phyloP scores from a whole-genome alignment of 1,140 invertebrate genomes.

The Oryctes rhinoceros region DNA sequence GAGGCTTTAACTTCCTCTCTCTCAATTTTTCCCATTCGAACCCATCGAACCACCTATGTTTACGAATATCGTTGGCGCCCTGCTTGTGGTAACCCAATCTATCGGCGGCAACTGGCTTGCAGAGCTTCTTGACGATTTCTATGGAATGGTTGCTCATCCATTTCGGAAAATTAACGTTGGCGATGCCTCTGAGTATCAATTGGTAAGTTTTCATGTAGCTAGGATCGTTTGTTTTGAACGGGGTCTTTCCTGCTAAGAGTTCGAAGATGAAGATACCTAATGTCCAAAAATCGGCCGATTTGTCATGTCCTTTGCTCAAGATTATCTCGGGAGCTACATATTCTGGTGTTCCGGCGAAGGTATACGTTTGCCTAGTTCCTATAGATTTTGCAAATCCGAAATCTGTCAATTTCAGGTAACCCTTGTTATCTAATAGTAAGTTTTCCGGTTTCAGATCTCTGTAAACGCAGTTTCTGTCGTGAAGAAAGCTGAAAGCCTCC shows the following conservation, averaged over 20 bases:
- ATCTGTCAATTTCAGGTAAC: constrained; percentile 96
- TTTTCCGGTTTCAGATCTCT: constrained; percentile 97
- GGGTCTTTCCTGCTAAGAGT: constrained; percentile 91
- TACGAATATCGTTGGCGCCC: constrained; percentile 91
- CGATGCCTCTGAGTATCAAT: constrained; percentile 90
- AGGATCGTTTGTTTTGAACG: constrained; percentile 83
- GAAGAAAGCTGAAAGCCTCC: constrained; percentile 91
- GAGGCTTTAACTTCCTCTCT: constrained; percentile 47
- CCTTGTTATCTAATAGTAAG: constrained; percentile 83
- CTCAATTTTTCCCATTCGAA: constrained; percentile 54
- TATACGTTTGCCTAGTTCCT: constrained; percentile 88
- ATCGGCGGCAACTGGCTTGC: constrained; percentile 88
- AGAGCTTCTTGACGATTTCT: constrained; percentile 87
- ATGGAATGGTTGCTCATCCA: constrained; percentile 81
- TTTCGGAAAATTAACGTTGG: constrained; percentile 85
- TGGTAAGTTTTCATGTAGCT: constrained; percentile 98
- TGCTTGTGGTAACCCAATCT: constrained; percentile 90
- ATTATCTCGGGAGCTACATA: constrained; percentile 95
- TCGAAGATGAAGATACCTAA: constrained; percentile 93
- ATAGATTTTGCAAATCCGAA: constrained; percentile 97
- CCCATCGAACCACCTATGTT: constrained; percentile 79
- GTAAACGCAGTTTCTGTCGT: constrained; percentile 87
- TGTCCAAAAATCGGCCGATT: constrained; percentile 94
- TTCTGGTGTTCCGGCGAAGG: constrained; percentile 96
- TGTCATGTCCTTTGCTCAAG: constrained; percentile 89